phyloP scores from a whole-genome alignment of 2,113 vertebrate species.

The Scophthalmus maximus region DNA sequence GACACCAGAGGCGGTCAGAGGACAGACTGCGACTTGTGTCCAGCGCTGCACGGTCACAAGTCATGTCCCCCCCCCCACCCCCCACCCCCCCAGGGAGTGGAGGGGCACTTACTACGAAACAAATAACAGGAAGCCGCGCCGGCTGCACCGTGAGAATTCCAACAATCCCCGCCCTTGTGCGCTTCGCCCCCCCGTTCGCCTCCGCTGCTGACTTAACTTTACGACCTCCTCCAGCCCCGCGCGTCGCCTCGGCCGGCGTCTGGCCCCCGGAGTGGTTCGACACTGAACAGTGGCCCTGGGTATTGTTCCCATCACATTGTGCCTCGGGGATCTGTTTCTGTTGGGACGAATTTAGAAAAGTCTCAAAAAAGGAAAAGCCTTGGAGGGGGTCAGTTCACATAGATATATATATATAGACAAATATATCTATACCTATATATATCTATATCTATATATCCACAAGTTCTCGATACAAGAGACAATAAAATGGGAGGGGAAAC shows the following conservation, averaged over 20 bases:
- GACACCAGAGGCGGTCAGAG: conserved; percentile 22
- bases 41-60: conserved; percentile 37
- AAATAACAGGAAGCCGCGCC: conserved; percentile 69
- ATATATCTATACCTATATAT: too few species aligned
- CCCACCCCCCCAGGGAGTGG: too few species aligned
- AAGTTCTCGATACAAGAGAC: not conserved
- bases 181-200: conserved; percentile 34
- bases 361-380: conserved; percentile 26
- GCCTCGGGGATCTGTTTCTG: conserved; percentile 37
- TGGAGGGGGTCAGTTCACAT: conserved; percentile 2
- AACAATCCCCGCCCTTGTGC: conserved; percentile 72
- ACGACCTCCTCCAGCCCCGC: conserved; percentile 54
- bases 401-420: too few species aligned
- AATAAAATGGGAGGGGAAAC: conserved; percentile 3
- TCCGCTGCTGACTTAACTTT: conserved; percentile 67
- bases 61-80: conserved; percentile 58
- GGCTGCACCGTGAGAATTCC: conserved; percentile 47
- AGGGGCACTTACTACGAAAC: conserved; percentile 78
- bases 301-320: conserved; percentile 60
- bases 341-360: conserved; percentile 34
- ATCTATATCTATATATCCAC: too few species aligned
- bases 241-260: conserved; percentile 48
- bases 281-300: conserved; percentile 19
- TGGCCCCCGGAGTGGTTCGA: conserved; percentile 47
- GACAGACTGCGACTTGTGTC: conserved; percentile 64